A percentile compares a stretch with the other conserved stretches of the same genome.
These are phyloP conservation scores for Drosophila putrida DNA, from an alignment of 2,888 invertebrate genomes.

Conservation along the genomic window DNA sequence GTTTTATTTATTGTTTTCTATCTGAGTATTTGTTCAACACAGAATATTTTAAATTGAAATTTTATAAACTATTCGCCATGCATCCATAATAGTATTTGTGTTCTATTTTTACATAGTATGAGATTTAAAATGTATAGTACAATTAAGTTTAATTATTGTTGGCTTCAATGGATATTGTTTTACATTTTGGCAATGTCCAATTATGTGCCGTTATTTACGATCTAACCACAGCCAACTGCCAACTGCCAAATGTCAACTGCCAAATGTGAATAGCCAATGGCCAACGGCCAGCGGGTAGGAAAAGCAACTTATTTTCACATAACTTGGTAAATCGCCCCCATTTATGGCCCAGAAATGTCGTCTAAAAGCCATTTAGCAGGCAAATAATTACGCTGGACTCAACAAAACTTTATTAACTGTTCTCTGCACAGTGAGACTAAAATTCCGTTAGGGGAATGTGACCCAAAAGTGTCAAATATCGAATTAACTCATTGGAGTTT, in stretches of 20 bases:
- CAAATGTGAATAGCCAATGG: conserved; percentile 32
- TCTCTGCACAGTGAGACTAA: conserved; percentile 24
- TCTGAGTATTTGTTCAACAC: conserved; percentile 55
- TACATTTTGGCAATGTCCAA: conserved; percentile 53
- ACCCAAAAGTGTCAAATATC: conserved; percentile 79
- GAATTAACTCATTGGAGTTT: conserved; percentile 75
- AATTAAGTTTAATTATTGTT: conserved; percentile 75
- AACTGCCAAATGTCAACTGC: conserved; percentile 29
- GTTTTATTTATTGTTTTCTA: conserved; percentile 33
- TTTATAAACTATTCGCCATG: conserved; percentile 20
- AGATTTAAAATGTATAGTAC: conserved; percentile 64
- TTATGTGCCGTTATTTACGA: conserved; percentile 69
- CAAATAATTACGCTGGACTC: conserved; percentile 75
- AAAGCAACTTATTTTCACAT: conserved; percentile 75
- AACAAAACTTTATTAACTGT: conserved; percentile 76
- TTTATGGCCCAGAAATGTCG: conserved; percentile 70
- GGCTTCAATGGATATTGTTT: conserved; percentile 46
- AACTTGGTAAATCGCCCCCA: conserved; percentile 64
- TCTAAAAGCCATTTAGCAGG: conserved; percentile 75
- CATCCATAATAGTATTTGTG: conserved; percentile 9
- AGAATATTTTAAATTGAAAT: conserved; percentile 44
- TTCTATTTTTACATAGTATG: conserved; percentile 46
- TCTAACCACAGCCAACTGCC: conserved; percentile 35
- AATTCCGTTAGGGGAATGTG: conserved; percentile 51
- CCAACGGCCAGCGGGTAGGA: conserved; percentile 40